Base-by-base conservation (phyloP, 1,140 invertebrate species). In the Drosophila truncata region DNA sequence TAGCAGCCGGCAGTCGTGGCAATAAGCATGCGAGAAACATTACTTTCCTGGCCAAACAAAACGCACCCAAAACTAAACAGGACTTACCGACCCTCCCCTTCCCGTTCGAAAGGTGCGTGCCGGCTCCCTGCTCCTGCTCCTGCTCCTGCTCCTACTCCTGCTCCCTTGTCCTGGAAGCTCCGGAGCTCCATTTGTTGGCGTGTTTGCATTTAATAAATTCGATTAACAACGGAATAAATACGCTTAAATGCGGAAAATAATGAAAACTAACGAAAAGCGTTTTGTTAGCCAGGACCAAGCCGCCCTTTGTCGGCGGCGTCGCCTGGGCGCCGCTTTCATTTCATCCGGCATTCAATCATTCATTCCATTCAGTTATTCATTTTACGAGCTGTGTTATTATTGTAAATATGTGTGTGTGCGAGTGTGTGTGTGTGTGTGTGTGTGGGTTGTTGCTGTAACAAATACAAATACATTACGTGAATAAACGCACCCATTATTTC, bases 121-220 rank as follows among this genome's bases (percentile, higher is more conserved):
- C 23, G 31, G 44, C 25, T 35, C 18, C 31, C 35, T 37, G 14
- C 5, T 37, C 35, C 35, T 35, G 35, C 37, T 41, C 9, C 39
- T 41, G 39, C 37, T 39, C 35, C 35, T 37, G 14, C 35, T 37
- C 35, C 35, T 37, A 37, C 18, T 41, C 16, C 31, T 13, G 2
- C 3, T 23, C 8, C 14, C n/a, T 9, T 41, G 57, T 46, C 27
- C 27, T 27, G 27, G 39, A 54, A 52, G 54, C n/a, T n/a, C n/a
- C n/a, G 39, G 57, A 71, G 35, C 59, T 54, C 41, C 76, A 66
- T 82, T 70, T 73, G 86, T 91, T 90, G 64, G 85, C 85, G 85
- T 90, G 85, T 90, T 90, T 90, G 85, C 85, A 90, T 90, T 90
- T 90, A 90, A 90, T 90, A 90, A 90, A 90, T 90, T 90, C 85